Base-by-base conservation (phyloP, 2,797 vertebrate species). In the Paguma larvata region DNA sequence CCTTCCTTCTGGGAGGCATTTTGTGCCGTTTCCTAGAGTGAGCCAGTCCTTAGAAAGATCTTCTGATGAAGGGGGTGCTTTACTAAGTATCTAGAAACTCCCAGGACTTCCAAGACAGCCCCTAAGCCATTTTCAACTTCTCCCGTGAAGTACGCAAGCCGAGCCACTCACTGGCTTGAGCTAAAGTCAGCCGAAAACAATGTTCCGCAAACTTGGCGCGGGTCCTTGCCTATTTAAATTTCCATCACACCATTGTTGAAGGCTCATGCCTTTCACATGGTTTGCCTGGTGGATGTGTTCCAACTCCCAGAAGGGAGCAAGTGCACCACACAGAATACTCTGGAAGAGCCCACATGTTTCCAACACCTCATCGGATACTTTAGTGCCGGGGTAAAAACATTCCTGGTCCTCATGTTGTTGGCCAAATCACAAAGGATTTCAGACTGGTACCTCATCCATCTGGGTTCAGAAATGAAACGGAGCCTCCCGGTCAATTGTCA, bases 371-470 rank as follows among this genome's bases (percentile, higher is more conserved):
- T 97, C 18, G 85, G 97, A 96, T 89, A 82, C 97, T 97, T 97
- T 21, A 95, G 91, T 79, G 65, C 62, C 59, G 48, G 79, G 96
- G 88, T 80, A 89, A 80, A 95, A 96, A 95, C 97, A 97, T 97
- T 96, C 97, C 87, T 78, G 89, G 92, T 94, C 93, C 96, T 97
- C 94, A 2, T 97, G 97, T 96, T 87, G 88, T 94, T 98, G 97
- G 97, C 91, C 2, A 96, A 95, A 89, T 97, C 96, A 97, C 97
- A 97, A 96, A 97, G 96, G 94, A 96, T 94, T 97, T 92, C 85
- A 92, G 95, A 80, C 85, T 97, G 97, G 96, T 98, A 97, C 96
- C 94, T 98, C 98, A 98, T 98, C 97, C 95, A 98, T 98, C 98
- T 98, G 18, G 2, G 73, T 94, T 97, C 96, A 18, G 41, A 98